Evolutionary conservation across 2,888 invertebrate genomes (phyloP), one percentile per base, ranked within the genome.

Genomic region (Synanthedon formicaeformis): DNA sequence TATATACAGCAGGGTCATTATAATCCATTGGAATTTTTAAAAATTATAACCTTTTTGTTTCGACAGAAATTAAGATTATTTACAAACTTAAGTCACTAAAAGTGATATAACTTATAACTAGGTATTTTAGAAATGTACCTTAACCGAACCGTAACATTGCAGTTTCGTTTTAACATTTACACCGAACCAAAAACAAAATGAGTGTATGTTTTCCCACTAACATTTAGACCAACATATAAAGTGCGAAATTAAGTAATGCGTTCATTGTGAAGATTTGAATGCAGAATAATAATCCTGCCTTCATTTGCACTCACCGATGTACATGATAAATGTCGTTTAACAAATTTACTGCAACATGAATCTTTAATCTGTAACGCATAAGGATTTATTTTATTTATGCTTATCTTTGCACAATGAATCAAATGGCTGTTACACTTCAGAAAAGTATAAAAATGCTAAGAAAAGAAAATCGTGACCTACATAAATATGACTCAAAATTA

Each of bases 311-410:
- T 86, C 80, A 85, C 86, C 84, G 80, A 69, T 73, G 78, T 69
- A 76, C 79, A 78, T 63, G 76, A 64, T 53, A 78, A 66, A 69
- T 78, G 75, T 56, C 77, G 72, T 68, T 78, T 82, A 76, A 84
- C 59, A 68, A 76, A 79, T 73, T 73, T 81, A 81, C 85, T 67
- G 85, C 85, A 85, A 82, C 75, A 58, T 74, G 84, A 79, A 71
- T 71, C 63, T 67, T 75, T 78, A 65, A 86, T 86, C 86, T 86
- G 86, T 59, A 83, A 84, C 74, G 66, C 75, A 72, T 45, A 45
- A 45, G 45, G 13, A n/a, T 45, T 14, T 45, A 45, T 45, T 45
- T 45, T 45, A 45, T 45, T 53, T 40, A 34, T 49, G 18, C 10
- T 40, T 16, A 16, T 40, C 12, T 10, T 18, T 49, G 27, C 41